These are phyloP conservation scores for Iselma pallidipennis DNA, from an alignment of 2,888 invertebrate genomes.

Conservation along the genomic window DNA sequence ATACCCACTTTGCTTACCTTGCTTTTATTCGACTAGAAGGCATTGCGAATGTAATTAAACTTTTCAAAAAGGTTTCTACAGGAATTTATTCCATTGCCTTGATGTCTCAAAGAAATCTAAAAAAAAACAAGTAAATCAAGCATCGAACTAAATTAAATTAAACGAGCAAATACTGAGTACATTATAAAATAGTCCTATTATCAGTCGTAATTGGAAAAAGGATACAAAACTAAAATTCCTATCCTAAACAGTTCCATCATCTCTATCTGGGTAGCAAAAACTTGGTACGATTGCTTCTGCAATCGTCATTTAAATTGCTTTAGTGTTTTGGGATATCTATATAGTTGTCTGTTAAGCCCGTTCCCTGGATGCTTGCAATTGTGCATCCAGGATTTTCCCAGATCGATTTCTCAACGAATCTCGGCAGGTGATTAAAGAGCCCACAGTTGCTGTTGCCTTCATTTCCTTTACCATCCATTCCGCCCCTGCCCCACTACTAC, in stretches of 20 bases:
- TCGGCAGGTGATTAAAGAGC: slow-evolving; percentile 13
- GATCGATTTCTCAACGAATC: slow-evolving; percentile 7
- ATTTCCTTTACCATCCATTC: neutral
- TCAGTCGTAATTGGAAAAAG: neutral
- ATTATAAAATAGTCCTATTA: neutral
- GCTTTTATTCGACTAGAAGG: neutral
- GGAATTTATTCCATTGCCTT: neutral
- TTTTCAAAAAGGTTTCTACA: neutral
- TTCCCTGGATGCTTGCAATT: slow-evolving; percentile 1
- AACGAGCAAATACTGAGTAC: neutral
- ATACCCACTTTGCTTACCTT: neutral
- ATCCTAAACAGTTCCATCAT: neutral
- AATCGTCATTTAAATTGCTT: slow-evolving; percentile 15
- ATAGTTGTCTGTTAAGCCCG: slow-evolving; percentile 3
- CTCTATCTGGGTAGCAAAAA: neutral
- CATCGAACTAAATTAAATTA: neutral
- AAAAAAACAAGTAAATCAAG: neutral
- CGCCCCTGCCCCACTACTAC: neutral
- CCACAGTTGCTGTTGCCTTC: neutral
- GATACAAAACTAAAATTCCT: neutral
- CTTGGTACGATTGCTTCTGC: neutral
- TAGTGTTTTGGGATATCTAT: slow-evolving; percentile 9
- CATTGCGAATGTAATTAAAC: neutral
- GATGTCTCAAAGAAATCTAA: too few species aligned
- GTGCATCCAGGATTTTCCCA: neutral